Percentiles rank a stretch among this genome's conserved stretches.
Evolutionary conservation across 2,113 vertebrate species (phyloP).

Genomic region (Thalassoma bifasciatum): DNA sequence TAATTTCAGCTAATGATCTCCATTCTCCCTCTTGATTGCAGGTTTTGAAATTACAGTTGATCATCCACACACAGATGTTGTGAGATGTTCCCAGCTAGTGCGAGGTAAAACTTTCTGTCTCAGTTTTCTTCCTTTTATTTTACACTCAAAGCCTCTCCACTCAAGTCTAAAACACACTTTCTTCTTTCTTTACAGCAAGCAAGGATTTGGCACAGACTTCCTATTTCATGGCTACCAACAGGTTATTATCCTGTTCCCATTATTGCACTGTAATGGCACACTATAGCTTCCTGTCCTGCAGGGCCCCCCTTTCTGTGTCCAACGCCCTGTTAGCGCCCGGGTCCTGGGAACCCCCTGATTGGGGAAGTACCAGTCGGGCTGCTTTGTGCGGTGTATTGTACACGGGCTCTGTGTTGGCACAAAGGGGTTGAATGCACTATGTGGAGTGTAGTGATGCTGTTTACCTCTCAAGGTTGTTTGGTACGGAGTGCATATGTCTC

Average conservation of each 20-base stretch:
- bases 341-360: conserved; percentile 84
- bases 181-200: conserved; percentile 90
- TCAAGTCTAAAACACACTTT: conserved; percentile 31
- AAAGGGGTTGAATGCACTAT: conserved; percentile 96
- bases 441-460: conserved; percentile 99
- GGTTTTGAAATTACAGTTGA: conserved; percentile 99
- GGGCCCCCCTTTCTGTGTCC: conserved; percentile 95
- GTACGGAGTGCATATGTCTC: conserved; percentile 99
- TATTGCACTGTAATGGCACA: conserved; percentile 99
- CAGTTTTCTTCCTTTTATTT: neutral
- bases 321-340: conserved; percentile 91
- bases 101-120: conserved; percentile 87
- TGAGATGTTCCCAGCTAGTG: conserved; percentile 99
- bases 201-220: conserved; percentile 99
- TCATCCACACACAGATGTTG: conserved; percentile 99
- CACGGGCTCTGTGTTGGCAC: conserved; percentile 93
- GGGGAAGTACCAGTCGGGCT: conserved; percentile 85
- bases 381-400: conserved; percentile 98
- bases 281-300: conserved; percentile 99
- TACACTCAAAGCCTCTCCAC: neutral
- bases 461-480: conserved; percentile 93
- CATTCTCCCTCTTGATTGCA: conserved; percentile 71
- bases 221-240: conserved; percentile 99
- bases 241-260: conserved; percentile 99
- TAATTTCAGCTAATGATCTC: conserved; percentile 1